Base-by-base conservation (phyloP, 2,113 vertebrate species). In the Dasyprocta punctata region DNA sequence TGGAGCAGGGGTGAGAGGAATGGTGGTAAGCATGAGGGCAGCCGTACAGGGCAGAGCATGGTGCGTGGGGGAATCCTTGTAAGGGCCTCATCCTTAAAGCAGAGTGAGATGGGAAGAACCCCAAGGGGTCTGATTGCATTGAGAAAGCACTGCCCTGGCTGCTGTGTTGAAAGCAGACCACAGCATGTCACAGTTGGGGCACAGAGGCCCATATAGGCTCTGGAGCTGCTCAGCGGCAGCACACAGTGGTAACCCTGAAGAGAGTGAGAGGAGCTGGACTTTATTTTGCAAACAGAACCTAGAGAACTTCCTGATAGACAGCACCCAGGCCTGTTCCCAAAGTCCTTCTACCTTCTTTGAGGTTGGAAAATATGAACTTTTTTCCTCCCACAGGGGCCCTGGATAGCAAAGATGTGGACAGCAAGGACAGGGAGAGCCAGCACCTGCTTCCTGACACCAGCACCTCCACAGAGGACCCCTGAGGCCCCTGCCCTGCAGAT, bases 331-430 rank as follows among this genome's bases (percentile, higher is more conserved):
- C 44, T 67, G 38, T n/a, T 69, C 65, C 75, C 94, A n/a, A 69
- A 71, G 56, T 26, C 17, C 60, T 77, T 71, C 63, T 75, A 33
- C 82, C 22, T 65, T 22, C 24, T 65, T 28, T 86, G 71, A 22
- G 69, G 20, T 56, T 84, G 38, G 17, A 86, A 49, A 49, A 49
- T 49, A 33, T 44, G 73, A 97, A 47, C 22, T 7, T 44, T 33
- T 58, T 82, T 95, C 49, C 4, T 83, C 60, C n/a, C 10, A 3
- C 71, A 98, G 98, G 84, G 65, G 86, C 44, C 19, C 20, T 10
- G 7, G 84, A 58, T 56, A 33, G 67, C 22, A 54, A 90, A 36
- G 58, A 86, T 5, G 0, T 16, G 30, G 36, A 77, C 13, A 12
- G 24, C 33, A 5, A 73, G 11, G 36, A 82, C 44, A 0, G 0